Percentiles rank a stretch among this genome's conserved stretches.
phyloP scores from a whole-genome alignment of 2,113 vertebrate genomes.

The Crypturellus undulatus region DNA sequence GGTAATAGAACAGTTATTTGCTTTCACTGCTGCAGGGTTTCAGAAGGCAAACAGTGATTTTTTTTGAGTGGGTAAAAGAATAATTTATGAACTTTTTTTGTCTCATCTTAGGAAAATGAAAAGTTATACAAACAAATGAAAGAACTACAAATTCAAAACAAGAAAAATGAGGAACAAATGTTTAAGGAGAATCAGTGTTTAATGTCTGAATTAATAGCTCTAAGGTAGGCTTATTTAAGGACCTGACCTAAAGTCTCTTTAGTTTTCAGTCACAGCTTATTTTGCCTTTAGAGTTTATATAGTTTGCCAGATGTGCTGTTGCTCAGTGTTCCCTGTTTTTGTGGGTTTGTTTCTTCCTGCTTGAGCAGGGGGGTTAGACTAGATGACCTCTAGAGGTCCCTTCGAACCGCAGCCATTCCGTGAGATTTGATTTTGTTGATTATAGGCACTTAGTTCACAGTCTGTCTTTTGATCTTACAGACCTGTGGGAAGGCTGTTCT shows the following conservation, averaged over 20 bases:
- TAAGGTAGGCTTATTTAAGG: constrained; percentile 81
- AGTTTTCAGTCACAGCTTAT: neutral
- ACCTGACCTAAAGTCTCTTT: neutral
- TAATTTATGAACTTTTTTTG: neutral
- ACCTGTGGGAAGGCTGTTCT: neutral
- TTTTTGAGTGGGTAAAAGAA: neutral
- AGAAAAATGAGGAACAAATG: constrained; percentile 89
- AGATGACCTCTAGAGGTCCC: no score
- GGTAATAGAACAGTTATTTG: neutral
- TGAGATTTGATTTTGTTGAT: neutral
- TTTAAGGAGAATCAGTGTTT: constrained; percentile 91
- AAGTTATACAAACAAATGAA: constrained; percentile 90
- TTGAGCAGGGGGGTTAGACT: no score
- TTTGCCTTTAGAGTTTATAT: neutral
- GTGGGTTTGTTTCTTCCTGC: neutral
- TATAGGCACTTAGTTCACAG: neutral
- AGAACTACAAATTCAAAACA: constrained; percentile 85
- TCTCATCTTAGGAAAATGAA: constrained; percentile 89
- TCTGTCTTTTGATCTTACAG: neutral
- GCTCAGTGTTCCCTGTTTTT: neutral
- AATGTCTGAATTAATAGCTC: constrained; percentile 79
- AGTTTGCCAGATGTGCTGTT: neutral
- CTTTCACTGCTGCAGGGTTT: neutral
- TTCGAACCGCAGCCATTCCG: no score
- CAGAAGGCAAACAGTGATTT: neutral